These are phyloP conservation scores for Oscheius sp. DNA, from an alignment of 2,888 invertebrate genomes.

Conservation along the genomic window DNA sequence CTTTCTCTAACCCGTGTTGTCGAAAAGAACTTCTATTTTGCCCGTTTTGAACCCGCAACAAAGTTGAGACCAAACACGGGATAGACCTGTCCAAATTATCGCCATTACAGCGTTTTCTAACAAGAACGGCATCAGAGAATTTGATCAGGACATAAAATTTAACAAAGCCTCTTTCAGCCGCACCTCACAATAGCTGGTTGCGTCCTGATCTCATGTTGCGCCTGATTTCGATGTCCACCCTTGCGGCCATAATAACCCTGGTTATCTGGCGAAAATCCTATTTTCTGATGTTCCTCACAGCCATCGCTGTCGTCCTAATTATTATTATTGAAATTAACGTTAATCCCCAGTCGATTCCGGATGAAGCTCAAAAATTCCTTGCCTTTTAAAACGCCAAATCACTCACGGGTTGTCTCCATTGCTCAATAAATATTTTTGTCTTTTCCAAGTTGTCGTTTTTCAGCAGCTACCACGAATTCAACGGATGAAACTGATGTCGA, in stretches of 20 bases:
- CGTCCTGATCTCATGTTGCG: slow-evolving; percentile 58
- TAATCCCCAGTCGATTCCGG: slow-evolving; percentile 39
- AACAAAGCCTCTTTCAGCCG: slow-evolving; percentile 55
- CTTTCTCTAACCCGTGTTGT: not conserved
- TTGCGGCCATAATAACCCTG: slow-evolving; percentile 56
- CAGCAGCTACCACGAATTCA: not conserved
- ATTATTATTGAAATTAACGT: slow-evolving; percentile 55
- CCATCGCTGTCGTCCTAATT: slow-evolving; percentile 43
- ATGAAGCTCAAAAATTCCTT: slow-evolving; percentile 26
- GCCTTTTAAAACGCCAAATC: not conserved
- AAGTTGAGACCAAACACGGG: too few species aligned
- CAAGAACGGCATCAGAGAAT: too few species aligned
- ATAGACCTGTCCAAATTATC: slow-evolving; percentile 26
- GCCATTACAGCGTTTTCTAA: too few species aligned
- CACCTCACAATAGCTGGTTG: slow-evolving; percentile 40
- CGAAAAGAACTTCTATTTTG: not conserved
- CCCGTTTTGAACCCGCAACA: not conserved
- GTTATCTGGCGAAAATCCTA: slow-evolving; percentile 54
- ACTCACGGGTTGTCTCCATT: not conserved
- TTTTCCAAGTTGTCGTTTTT: not conserved
- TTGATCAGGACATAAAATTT: not conserved
- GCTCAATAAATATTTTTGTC: not conserved
- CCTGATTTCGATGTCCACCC: slow-evolving; percentile 51
- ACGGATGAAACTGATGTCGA: not conserved
- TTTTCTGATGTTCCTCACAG: slow-evolving; percentile 44